These are phyloP conservation scores for Zaprionus inermis DNA, from an alignment of 1,140 invertebrate genomes.

Conservation along the genomic window DNA sequence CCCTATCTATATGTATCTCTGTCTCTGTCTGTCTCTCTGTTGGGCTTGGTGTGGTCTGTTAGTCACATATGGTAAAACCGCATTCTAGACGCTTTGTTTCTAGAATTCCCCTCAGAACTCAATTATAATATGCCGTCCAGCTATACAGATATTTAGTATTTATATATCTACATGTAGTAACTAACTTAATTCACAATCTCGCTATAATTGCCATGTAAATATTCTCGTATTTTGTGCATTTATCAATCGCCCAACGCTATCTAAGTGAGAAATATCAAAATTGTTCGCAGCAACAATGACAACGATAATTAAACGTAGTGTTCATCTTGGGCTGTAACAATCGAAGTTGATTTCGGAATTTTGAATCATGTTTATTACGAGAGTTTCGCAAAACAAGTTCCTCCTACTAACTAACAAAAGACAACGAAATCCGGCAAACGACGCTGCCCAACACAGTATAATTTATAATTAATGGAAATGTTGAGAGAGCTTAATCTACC, in stretches of 20 bases:
- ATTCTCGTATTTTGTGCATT: constrained; percentile 13
- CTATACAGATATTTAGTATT: constrained; percentile 1
- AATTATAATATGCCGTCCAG: constrained; percentile 25
- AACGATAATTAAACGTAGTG: constrained; percentile 5
- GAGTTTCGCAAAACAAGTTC: constrained; percentile 11
- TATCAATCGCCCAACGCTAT: constrained; percentile 17
- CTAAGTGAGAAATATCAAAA: constrained; percentile 17
- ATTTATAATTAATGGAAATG: constrained; percentile 16
- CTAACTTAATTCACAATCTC: constrained; percentile 33
- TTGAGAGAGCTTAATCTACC: constrained; percentile 6
- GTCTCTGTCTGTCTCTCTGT: constrained; percentile 16
- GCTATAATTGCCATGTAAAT: constrained; percentile 18
- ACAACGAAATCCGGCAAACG: constrained; percentile 8
- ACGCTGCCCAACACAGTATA: background rate
- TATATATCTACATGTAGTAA: background rate
- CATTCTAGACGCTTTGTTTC: constrained; percentile 30
- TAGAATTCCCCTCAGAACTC: constrained; percentile 20
- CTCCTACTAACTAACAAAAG: background rate
- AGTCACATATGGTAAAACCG: constrained; percentile 30
- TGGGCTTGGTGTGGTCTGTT: constrained; percentile 1
- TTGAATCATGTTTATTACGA: constrained; percentile 6
- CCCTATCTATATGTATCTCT: background rate
- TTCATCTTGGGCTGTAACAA: constrained; percentile 3
- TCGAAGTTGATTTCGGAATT: constrained; percentile 2
- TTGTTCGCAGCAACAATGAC: constrained; percentile 12